Conservation (phyloP, 2,113 vertebrate genomes). For the Syngnathus typhle region DNA sequence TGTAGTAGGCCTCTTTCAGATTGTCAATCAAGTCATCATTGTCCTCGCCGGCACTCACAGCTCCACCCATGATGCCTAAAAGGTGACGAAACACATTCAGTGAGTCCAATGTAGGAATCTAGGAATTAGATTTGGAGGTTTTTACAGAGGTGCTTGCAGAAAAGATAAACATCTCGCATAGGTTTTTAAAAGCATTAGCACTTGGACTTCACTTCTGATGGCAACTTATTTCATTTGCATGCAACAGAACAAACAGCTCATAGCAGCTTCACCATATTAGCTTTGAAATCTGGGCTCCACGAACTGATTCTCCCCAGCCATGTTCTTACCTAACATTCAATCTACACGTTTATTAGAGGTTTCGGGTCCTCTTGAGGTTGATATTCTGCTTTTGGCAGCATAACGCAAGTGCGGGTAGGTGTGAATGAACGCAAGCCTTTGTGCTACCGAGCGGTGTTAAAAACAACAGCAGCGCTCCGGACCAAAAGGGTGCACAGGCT, state of each 20-base stretch:
- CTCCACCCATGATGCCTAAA: conserved; percentile 83
- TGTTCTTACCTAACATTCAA: background rate
- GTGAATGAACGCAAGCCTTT: conserved; percentile 10
- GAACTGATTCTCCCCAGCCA: no score
- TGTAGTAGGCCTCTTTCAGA: conserved; percentile 93
- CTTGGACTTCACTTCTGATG: no score
- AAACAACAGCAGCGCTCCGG: conserved; percentile 20
- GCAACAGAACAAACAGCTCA: no score
- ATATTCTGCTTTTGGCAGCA: conserved; percentile 13
- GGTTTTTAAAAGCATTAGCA: no score
- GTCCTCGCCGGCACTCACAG: conserved; percentile 94
- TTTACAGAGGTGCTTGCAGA: background rate
- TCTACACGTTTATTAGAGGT: background rate
- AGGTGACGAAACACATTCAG: conserved; percentile 1
- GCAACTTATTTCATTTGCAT: no score
- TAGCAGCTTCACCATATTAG: no score
- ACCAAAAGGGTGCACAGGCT: conserved; percentile 7
- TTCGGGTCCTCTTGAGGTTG: background rate
- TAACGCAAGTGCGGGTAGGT: conserved; percentile 4
- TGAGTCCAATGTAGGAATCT: background rate
- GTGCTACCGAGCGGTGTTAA: conserved; percentile 11
- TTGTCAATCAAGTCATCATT: conserved; percentile 96
- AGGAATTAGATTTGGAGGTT: background rate
- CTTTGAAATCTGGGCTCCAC: no score
- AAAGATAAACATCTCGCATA: background rate